phyloP scores from a whole-genome alignment of 2,113 vertebrate genomes.

The Chloroceryle aenea region DNA sequence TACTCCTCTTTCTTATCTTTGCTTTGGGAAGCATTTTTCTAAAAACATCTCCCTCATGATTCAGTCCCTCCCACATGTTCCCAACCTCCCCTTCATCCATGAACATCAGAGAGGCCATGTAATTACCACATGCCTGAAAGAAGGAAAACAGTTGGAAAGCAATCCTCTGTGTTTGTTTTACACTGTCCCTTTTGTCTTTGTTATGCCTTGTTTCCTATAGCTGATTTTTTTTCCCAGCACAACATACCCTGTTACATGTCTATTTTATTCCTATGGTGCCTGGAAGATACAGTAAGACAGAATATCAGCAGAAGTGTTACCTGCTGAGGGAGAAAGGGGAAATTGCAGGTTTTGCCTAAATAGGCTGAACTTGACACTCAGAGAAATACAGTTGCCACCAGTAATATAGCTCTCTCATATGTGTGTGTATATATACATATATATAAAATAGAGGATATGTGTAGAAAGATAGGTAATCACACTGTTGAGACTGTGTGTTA shows the following conservation, averaged over 20 bases:
- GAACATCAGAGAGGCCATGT: conserved; percentile 3
- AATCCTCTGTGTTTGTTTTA: conserved; percentile 14
- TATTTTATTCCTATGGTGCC: background rate
- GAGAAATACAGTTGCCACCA: background rate
- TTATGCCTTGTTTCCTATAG: background rate
- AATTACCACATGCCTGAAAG: conserved; percentile 21
- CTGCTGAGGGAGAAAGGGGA: background rate
- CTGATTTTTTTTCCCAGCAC: background rate
- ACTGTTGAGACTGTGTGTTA: background rate
- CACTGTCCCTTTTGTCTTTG: background rate
- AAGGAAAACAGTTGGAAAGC: conserved; percentile 25
- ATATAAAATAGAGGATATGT: background rate
- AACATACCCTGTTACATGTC: background rate
- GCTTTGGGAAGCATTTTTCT: background rate
- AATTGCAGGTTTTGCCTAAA: background rate
- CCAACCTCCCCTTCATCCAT: background rate
- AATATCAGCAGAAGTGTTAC: background rate
- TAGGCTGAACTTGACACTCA: background rate
- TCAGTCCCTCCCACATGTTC: conserved; percentile 19
- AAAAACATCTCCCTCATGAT: background rate
- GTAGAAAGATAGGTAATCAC: background rate
- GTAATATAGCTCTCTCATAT: background rate
- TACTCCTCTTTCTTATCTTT: background rate
- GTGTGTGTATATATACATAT: too few relatives aligned
- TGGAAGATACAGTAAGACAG: background rate